Evolutionary conservation across 2,888 invertebrate genomes (phyloP), one percentile per base, ranked within the genome.

Genomic region (Nowickia ferox): DNA sequence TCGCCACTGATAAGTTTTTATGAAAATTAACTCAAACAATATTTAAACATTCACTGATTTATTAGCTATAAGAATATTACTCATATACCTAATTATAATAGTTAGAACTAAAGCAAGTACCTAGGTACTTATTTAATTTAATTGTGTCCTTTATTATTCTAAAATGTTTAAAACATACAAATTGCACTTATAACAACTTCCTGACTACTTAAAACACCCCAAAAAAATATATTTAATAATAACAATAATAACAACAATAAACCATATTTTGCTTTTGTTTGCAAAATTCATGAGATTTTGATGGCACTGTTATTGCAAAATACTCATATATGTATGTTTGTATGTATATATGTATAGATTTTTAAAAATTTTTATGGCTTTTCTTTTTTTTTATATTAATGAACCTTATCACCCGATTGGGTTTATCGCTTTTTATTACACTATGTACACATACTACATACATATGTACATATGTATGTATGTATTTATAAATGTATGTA

Each of bases 361-460:
- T 69, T 65, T 51, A 59, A 59, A 61, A 40, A 59, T 61, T 30
- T 75, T 77, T 77, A 53, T 53, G 19, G 38, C 22, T 38, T 68
- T 55, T 66, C 30, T 22, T 53, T 72, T 65, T 65, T 30, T 74
- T 51, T 79, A n/a, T 84, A 84, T 86, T 86, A 83, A 86, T 74
- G 86, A 86, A 86, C 86, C 83, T 86, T 79, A 86, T 86, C 86
- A 75, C 79, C 86, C 86, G 78, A 86, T 83, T 83, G 75, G 65
- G 74, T 82, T 83, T 86, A 86, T 86, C 85, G 53, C 78, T 83
- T 84, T 68, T 53, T 55, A 46, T 72, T 72, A 11, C 30, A 53
- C 40, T 46, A 53, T 30, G 30, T 30, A 30, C 30, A 30, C 30
- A 30, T 30, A 30, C 30, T 30, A 6, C 1, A 30, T 6, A 30